Evolutionary conservation across 2,797 vertebrate species (phyloP).

Genomic region (Champsocephalus gunnari): DNA sequence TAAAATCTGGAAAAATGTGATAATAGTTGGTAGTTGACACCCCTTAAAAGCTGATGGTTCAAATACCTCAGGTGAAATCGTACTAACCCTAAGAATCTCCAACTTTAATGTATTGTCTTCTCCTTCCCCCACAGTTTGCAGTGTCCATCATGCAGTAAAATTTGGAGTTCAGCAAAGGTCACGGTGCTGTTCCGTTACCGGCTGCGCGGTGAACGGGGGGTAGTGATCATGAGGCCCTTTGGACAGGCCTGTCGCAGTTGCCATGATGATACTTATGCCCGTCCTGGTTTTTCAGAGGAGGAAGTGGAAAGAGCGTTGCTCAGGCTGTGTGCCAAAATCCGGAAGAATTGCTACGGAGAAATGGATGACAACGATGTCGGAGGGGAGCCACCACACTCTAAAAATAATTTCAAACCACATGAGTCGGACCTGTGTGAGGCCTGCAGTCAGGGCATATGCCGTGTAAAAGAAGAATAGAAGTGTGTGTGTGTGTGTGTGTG

Average conservation of each 20-base stretch:
- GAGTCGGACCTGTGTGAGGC: conserved; percentile 62
- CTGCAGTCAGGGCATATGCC: conserved; percentile 63
- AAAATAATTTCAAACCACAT: conserved; percentile 62
- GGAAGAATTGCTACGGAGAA: conserved; percentile 74
- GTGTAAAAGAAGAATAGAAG: conserved; percentile 21
- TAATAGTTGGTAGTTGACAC: no score
- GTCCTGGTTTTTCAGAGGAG: conserved; percentile 51
- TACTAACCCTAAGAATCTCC: neutral
- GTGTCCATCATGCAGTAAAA: conserved; percentile 59
- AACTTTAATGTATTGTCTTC: neutral
- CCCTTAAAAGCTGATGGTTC: no score
- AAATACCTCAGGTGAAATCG: neutral
- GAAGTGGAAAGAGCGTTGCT: conserved; percentile 41
- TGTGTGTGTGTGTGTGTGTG: conserved; percentile 8
- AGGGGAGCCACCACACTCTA: rapidly evolving
- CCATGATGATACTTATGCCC: neutral
- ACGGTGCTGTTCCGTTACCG: conserved; percentile 74
- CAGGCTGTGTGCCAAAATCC: conserved; percentile 66
- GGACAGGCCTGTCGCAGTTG: conserved; percentile 70
- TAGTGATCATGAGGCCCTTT: conserved; percentile 72
- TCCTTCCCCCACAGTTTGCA: conserved; percentile 58
- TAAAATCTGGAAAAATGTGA: no score
- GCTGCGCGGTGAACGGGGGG: conserved; percentile 53
- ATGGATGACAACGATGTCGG: neutral
- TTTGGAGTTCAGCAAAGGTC: conserved; percentile 71